phyloP scores from a whole-genome alignment of 2,113 vertebrate genomes.

The Plestiodon gilberti region DNA sequence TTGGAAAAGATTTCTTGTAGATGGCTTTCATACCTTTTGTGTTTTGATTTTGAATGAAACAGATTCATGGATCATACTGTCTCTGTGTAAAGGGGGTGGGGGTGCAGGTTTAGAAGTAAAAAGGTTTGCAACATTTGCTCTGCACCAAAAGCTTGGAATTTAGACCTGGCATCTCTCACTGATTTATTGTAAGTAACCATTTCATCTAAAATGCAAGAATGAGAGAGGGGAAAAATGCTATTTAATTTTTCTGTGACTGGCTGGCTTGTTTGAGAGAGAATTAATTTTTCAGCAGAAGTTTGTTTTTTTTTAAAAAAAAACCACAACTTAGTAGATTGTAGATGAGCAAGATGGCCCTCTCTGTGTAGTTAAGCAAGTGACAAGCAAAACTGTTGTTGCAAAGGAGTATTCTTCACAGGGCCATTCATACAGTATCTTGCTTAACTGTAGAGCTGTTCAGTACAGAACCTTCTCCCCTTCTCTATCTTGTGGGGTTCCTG shows the following conservation, averaged over 20 bases:
- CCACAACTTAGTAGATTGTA: background rate
- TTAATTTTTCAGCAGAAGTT: background rate
- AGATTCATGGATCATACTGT: background rate
- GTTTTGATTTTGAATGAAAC: background rate
- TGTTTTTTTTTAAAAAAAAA: no score
- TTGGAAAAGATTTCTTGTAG: background rate
- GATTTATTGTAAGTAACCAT: background rate
- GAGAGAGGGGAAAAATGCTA: background rate
- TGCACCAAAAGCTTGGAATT: background rate
- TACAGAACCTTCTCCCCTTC: constrained; percentile 21
- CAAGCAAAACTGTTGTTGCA: background rate
- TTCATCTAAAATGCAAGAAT: background rate
- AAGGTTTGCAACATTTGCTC: background rate
- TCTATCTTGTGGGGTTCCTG: background rate
- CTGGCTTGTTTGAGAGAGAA: background rate
- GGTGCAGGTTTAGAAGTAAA: background rate
- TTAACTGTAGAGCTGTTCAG: background rate
- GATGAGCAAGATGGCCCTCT: background rate
- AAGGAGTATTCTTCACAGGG: background rate
- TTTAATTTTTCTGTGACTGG: background rate
- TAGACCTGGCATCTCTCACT: background rate
- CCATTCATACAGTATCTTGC: background rate
- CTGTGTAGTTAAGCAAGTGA: background rate
- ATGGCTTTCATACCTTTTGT: rapidly evolving
- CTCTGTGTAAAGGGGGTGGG: background rate